Evolutionary conservation across 2,113 vertebrate genomes (phyloP).

Genomic region (Phyllostomus discolor): DNA sequence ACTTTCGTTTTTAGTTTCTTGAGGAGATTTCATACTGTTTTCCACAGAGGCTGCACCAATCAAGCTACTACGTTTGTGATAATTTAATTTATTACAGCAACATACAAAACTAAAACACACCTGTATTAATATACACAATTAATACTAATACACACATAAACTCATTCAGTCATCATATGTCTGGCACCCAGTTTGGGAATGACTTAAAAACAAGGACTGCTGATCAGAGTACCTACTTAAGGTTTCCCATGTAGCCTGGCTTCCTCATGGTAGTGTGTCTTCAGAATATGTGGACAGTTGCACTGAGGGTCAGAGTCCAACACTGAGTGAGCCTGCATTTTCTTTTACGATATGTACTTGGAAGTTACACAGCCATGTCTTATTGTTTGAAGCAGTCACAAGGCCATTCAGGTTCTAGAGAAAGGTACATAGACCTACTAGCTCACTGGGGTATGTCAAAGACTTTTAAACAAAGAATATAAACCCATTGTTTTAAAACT

Average conservation of each 20-base stretch:
- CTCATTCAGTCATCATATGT: not conserved
- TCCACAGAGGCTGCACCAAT: too few species aligned
- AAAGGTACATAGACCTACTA: not conserved
- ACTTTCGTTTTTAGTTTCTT: too few species aligned
- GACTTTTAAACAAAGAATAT: not conserved
- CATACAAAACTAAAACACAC: not conserved
- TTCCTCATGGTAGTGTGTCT: not conserved
- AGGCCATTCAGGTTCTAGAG: not conserved
- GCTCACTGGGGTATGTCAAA: not conserved
- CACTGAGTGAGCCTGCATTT: not conserved
- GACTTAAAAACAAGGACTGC: not conserved
- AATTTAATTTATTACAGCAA: not conserved
- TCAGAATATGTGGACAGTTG: not conserved
- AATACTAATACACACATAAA: not conserved
- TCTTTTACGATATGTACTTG: not conserved
- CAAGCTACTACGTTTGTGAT: not conserved
- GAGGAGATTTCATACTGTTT: too few species aligned
- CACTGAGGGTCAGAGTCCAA: not conserved
- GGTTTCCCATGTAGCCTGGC: not conserved
- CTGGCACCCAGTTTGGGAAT: not conserved
- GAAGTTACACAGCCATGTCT: not conserved
- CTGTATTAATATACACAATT: not conserved
- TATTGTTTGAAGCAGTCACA: not conserved
- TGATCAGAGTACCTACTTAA: not conserved
- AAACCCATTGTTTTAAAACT: not conserved